These are phyloP conservation scores for Luscinia luscinia DNA, from an alignment of 2,797 vertebrate species.

Conservation along the genomic window DNA sequence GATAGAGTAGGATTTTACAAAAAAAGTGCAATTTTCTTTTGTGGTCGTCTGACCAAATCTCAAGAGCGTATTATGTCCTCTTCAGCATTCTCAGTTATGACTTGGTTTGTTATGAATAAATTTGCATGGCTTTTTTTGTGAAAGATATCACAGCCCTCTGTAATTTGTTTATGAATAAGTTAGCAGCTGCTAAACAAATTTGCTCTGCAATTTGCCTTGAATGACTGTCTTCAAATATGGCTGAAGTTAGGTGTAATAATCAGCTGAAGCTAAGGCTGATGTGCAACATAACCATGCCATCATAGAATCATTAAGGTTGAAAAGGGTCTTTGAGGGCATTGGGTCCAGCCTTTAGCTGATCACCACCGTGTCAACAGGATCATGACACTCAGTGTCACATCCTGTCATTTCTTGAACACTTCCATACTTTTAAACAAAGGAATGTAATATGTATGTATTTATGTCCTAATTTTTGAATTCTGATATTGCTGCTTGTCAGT, in stretches of 20 bases:
- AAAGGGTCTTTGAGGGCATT: background rate
- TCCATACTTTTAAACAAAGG: background rate
- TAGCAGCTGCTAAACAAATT: background rate
- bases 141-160: background rate
- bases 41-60: background rate
- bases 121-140: background rate
- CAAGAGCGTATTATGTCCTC: background rate
- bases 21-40: background rate
- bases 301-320: background rate
- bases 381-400: background rate
- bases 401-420: background rate
- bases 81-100: background rate
- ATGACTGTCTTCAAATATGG: background rate
- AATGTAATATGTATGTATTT: background rate
- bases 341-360: background rate
- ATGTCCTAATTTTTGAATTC: background rate
- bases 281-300: background rate
- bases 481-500: background rate
- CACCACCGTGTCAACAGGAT: rapidly evolving
- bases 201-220: background rate
- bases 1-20: background rate
- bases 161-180: background rate
- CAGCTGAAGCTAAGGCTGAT: background rate
- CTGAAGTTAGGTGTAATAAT: background rate
- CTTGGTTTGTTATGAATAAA: background rate